Conservation (phyloP, 2,113 vertebrate genomes). For the Hoplias malabaricus region DNA sequence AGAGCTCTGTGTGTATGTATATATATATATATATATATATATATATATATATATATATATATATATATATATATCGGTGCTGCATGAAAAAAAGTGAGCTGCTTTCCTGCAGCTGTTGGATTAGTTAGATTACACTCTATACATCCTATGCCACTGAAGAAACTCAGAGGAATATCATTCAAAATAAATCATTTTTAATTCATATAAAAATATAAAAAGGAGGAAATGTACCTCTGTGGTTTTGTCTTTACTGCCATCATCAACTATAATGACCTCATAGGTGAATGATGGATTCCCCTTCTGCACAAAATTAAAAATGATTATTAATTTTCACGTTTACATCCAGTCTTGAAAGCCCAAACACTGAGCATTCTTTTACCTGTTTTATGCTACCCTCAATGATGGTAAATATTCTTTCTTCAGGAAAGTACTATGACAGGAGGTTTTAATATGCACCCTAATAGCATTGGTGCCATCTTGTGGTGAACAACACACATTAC, state of each 20-base stretch:
- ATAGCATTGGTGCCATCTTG: conserved; percentile 56
- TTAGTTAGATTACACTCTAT: no score
- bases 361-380: background rate
- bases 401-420: no score
- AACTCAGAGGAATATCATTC: background rate
- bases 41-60: no score
- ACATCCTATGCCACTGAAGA: background rate
- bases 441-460: background rate
- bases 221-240: conserved; percentile 81
- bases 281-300: conserved; percentile 81
- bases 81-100: no score
- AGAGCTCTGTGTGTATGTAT: no score
- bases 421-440: background rate
- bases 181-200: no score
- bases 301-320: conserved; percentile 65
- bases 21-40: no score
- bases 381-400: background rate
- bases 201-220: background rate
- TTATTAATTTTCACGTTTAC: background rate
- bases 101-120: no score
- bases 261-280: conserved; percentile 92
- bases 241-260: conserved; percentile 94
- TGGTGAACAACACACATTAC: conserved; percentile 34
- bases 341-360: no score
- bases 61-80: no score